A percentile compares a stretch with the other conserved stretches of the same genome.
phyloP scores from a whole-genome alignment of 2,888 invertebrate species.

The Xestia xanthographa region DNA sequence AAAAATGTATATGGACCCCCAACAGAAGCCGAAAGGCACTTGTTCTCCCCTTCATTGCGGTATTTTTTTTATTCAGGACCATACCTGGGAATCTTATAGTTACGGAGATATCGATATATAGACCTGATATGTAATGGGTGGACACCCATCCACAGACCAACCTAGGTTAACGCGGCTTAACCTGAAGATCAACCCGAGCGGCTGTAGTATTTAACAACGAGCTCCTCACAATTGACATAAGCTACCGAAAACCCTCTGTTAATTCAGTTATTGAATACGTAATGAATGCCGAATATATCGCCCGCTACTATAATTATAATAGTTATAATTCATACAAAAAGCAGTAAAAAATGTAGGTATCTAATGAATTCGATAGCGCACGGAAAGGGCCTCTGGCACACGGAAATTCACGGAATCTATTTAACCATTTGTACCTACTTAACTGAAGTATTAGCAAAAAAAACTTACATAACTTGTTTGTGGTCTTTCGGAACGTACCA shows the following conservation, averaged over 20 bases:
- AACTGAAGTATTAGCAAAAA: conserved; percentile 41
- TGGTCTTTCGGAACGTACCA: conserved; percentile 29
- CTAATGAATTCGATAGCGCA: neutral
- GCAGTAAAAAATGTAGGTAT: neutral
- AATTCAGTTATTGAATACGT: neutral
- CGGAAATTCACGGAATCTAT: conserved; percentile 39
- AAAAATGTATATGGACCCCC: too few species aligned
- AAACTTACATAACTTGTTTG: conserved; percentile 46
- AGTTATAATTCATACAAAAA: neutral
- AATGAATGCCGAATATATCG: neutral
- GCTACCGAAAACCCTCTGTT: neutral
- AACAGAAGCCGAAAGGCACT: too few species aligned
- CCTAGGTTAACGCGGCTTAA: too few species aligned
- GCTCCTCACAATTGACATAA: too few species aligned
- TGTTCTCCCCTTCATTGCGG: too few species aligned
- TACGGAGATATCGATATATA: too few species aligned
- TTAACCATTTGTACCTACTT: conserved; percentile 3
- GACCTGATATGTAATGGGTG: too few species aligned
- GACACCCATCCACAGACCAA: too few species aligned
- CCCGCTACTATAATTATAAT: too few species aligned
- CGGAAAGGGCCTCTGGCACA: neutral
- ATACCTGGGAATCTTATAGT: too few species aligned
- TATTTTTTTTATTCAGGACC: too few species aligned
- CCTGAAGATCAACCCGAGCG: neutral
- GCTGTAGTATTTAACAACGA: neutral